These are phyloP conservation scores for Forbesichthys agassizii DNA, from an alignment of 2,113 vertebrate genomes.

Conservation along the genomic window DNA sequence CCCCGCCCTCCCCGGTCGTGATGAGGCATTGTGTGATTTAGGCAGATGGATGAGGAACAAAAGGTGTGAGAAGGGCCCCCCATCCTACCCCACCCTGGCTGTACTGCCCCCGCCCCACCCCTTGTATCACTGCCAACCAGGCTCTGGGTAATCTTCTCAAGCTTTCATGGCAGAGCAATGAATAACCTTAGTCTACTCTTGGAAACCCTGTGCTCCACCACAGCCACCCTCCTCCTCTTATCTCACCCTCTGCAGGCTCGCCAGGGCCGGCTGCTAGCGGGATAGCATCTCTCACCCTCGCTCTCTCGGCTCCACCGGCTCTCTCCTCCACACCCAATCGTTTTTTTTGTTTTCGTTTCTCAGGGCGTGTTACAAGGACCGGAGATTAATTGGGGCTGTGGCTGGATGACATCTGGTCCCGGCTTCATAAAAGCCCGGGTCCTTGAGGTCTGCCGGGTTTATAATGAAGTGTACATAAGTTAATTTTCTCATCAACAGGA, in stretches of 20 bases:
- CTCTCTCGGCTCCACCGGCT: constrained; percentile 60
- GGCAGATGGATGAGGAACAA: constrained; percentile 90
- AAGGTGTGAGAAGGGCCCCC: constrained; percentile 79
- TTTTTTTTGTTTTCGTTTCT: constrained; percentile 56
- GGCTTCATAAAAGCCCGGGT: constrained; percentile 73
- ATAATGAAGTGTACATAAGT: constrained; percentile 92
- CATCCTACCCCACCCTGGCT: constrained; percentile 48
- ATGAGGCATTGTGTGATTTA: constrained; percentile 82
- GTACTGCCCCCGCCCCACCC: constrained; percentile 42
- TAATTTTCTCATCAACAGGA: constrained; percentile 86
- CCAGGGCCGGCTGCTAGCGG: constrained; percentile 71
- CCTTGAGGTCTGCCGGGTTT: constrained; percentile 74
- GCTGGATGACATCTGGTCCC: constrained; percentile 77
- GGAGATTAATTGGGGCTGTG: constrained; percentile 86
- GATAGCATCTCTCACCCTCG: constrained; percentile 74
- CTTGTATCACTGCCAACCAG: constrained; percentile 79
- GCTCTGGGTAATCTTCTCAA: constrained; percentile 80
- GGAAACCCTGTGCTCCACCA: constrained; percentile 55
- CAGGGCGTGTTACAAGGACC: constrained; percentile 70
- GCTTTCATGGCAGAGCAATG: constrained; percentile 79
- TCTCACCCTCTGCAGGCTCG: constrained; percentile 77
- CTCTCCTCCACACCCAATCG: constrained; percentile 68
- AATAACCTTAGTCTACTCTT: constrained; percentile 74
- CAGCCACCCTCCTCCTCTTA: constrained; percentile 65
- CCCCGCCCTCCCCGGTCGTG: constrained; percentile 65